Base-by-base conservation (phyloP, 1,140 invertebrate species). In the Diprion similis region DNA sequence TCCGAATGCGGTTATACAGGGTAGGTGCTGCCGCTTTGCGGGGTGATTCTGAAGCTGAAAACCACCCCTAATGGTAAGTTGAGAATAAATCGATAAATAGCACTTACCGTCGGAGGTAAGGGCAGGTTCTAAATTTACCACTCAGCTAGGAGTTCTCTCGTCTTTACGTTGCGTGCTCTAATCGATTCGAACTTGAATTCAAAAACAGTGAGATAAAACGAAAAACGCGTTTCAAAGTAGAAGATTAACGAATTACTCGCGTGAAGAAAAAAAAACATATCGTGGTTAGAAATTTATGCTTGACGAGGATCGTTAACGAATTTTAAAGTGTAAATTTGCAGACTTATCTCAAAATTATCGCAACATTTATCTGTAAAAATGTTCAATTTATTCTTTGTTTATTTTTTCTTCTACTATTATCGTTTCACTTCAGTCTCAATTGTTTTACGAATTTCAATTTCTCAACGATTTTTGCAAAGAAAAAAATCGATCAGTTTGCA, bases 11-110 rank as follows among this genome's bases (percentile, higher is more conserved):
- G n/a, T 24, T 19, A 9, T 59, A 17, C n/a, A 15, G 46, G 47
- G 24, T 72, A 73, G 10, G 78, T 83, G 79, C 71, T 79, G 83
- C 47, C 78, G 10, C 71, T 19, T 71, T 11, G 69, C 65, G 71
- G 66, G 9, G 10, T 13, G 8, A 68, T n/a, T 11, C 1, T 1
- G 15, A 78, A 79, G 15, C 11, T 66, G 4, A 37, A 11, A 18
- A 46, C 1, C 66, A 24, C 17, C 46, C 17, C 13, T 0, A 2
- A n/a, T 17, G 46, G 18, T 8, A 74, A 15, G 73, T 76, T 75
- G 70, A 71, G 77, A 76, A 69, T 74, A 66, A 11, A 72, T 78
- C 72, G 70, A 75, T 75, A 65, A 64, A 69, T 4, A 59, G 9
- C 11, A 4, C 9, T 59, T 59, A 59, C 51, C 51, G 8, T 59